A percentile compares a stretch with the other conserved stretches of the same genome.
Evolutionary conservation across 2,113 vertebrate genomes (phyloP).

Genomic region (Seriola rivoliana): DNA sequence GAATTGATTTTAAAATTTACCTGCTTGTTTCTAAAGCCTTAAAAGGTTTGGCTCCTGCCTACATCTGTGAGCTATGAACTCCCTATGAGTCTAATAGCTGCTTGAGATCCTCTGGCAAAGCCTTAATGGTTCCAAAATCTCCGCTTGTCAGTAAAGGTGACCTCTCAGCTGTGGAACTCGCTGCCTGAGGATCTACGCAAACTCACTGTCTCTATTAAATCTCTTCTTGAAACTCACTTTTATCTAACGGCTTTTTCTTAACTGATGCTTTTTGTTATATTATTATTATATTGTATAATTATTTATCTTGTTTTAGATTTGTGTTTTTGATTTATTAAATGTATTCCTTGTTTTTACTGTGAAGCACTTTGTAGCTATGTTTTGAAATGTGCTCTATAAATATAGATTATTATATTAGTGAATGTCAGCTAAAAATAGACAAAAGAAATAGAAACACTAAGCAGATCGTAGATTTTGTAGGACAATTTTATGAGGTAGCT

Average conservation of each 20-base stretch:
- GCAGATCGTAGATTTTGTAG: neutral
- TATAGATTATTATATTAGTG: neutral
- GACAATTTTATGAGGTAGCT: constrained; percentile 5
- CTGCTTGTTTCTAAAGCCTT: neutral
- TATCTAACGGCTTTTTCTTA: neutral
- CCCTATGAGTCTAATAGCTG: neutral
- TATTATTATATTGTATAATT: too few relatives aligned
- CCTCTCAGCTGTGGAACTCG: neutral
- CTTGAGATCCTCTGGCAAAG: neutral
- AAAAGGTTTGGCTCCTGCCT: neutral
- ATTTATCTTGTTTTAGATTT: neutral
- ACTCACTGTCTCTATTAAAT: neutral
- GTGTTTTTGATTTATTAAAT: neutral
- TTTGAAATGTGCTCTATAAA: neutral
- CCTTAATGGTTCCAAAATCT: neutral
- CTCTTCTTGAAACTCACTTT: neutral
- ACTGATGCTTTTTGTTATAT: neutral
- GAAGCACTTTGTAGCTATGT: neutral
- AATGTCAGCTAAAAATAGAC: constrained; percentile 16
- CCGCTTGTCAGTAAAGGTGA: neutral
- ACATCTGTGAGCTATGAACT: neutral
- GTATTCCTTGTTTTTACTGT: neutral
- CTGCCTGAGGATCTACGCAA: neutral
- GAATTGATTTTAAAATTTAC: neutral
- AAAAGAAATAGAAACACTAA: neutral